Evolutionary conservation across 2,797 vertebrate genomes (phyloP), one percentile per base, ranked within the genome.

Genomic region (Siniperca undulata): DNA sequence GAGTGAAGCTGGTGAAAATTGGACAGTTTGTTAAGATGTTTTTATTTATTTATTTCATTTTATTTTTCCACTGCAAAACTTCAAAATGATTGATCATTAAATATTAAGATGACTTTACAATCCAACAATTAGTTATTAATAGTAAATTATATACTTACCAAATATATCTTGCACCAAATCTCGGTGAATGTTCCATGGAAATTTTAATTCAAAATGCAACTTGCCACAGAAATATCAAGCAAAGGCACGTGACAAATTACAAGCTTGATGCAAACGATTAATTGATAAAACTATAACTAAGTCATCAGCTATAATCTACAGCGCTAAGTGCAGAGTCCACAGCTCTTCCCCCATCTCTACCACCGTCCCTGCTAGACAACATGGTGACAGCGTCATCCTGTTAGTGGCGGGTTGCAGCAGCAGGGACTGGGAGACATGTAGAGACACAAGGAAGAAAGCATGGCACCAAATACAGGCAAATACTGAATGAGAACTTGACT

Each of bases 391-490:
- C n/a, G 2, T 70, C 24, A 1, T n/a, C 34, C 77, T 66, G 72
- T 9, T 67, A 66, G 52, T 9, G 0, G 27, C 2, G 4, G 66
- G 42, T 19, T 53, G 74, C 56, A 55, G 50, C 42, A 70, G 46
- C 67, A 70, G 69, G 34, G 5, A 50, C 44, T 19, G 22, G 40
- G 30, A 56, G 24, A 78, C 53, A 70, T 38, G 40, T 30, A 40
- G 58, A 30, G 65, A 66, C 19, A 38, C 42, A 10, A 71, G 36
- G 27, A 56, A 38, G 46, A 80, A 75, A 73, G 10, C 19, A 20
- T 70, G 48, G 81, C 76, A 72, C 59, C 46, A 68, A 81, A 74
- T 60, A 53, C 59, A 87, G 75, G 34, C 58, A 80, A 70, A 74
- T 17, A 34, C 34, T 76, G 58, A 81, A 74, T 38, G 52, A 75